Percentiles rank a stretch among this genome's conserved stretches.
phyloP scores from a whole-genome alignment of 2,888 invertebrate species.

The Cryptosula pallasiana region DNA sequence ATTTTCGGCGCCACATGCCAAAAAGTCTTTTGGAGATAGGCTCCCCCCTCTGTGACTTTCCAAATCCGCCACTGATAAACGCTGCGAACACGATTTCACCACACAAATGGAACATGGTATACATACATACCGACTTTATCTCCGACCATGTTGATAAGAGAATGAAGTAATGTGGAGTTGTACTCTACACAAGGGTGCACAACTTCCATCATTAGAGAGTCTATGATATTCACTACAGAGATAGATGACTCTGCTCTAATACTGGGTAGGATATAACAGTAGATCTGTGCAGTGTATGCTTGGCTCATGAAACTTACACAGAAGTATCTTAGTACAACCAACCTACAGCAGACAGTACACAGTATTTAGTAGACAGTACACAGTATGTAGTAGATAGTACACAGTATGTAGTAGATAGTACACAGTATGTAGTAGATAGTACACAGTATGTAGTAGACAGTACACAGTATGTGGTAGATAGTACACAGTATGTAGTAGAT shows the following conservation, averaged over 20 bases:
- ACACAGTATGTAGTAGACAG: too few species aligned
- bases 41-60: too few species aligned
- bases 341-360: not conserved
- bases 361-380: too few species aligned
- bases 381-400: too few species aligned
- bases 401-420: too few species aligned
- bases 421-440: too few species aligned
- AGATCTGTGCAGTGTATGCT: not conserved
- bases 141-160: not conserved
- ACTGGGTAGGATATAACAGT: not conserved
- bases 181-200: not conserved
- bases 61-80: too few species aligned
- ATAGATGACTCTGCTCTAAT: not conserved
- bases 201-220: not conserved
- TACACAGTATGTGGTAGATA: too few species aligned
- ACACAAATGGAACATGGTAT: not conserved
- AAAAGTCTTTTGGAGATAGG: too few species aligned
- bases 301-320: not conserved
- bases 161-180: slow-evolving; percentile 13
- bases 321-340: not conserved
- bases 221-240: not conserved
- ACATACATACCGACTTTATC: not conserved
- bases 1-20: too few species aligned
- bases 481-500: too few species aligned
- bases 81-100: too few species aligned